A percentile compares a stretch with the other conserved stretches of the same genome.
phyloP scores from a whole-genome alignment of 2,797 vertebrate species.

The Neostethus bicornis region DNA sequence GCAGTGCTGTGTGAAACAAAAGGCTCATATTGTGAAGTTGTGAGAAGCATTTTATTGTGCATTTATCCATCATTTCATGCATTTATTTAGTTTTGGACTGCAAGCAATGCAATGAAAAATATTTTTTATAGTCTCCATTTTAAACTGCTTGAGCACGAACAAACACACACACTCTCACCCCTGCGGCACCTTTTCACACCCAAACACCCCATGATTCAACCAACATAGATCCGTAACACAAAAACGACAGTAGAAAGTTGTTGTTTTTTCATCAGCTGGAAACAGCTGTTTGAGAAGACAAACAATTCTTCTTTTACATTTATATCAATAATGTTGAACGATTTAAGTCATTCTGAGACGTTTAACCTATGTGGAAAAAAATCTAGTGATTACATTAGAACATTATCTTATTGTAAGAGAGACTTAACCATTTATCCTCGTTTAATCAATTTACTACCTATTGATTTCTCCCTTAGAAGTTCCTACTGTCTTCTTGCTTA shows the following conservation, averaged over 20 bases:
- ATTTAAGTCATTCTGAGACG: constrained; percentile 10
- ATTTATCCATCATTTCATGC: constrained; percentile 7
- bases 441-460: background rate
- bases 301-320: background rate
- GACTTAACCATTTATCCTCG: background rate
- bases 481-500: background rate
- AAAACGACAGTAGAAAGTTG: constrained; percentile 5
- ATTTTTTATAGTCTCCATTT: constrained; percentile 14
- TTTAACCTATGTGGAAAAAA: background rate
- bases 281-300: background rate
- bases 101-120: constrained; percentile 14
- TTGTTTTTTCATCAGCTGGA: background rate
- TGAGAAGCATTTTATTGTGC: background rate
- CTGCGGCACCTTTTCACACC: constrained; percentile 23
- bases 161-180: constrained; percentile 10
- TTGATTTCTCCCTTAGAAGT: background rate
- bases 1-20: too few species aligned
- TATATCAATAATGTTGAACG: background rate
- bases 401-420: background rate
- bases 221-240: constrained; percentile 1
- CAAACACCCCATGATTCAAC: constrained; percentile 29
- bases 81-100: constrained; percentile 10
- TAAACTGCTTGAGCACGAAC: constrained; percentile 16
- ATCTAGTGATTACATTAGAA: background rate
- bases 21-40: background rate